These are phyloP conservation scores for Cyphomyrmex costatus DNA, from an alignment of 1,140 invertebrate genomes.

Conservation along the genomic window DNA sequence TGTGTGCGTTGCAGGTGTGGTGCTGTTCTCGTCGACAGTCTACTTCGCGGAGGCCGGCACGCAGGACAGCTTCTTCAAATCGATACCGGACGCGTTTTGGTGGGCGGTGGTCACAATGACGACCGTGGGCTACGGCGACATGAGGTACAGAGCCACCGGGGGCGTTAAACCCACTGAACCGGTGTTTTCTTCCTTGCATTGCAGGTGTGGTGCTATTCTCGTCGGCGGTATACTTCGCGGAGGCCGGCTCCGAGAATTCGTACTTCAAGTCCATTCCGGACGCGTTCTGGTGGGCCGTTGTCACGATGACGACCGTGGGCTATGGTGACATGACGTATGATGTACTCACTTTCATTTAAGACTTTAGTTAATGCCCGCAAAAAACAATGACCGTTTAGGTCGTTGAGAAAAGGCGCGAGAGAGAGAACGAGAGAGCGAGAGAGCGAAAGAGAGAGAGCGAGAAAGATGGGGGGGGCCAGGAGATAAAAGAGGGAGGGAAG, in stretches of 20 bases:
- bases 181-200: constrained; percentile 87
- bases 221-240: constrained; percentile 99
- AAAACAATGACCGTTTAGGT: constrained; percentile 44
- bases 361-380: constrained; percentile 88
- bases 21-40: constrained; percentile 99
- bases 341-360: constrained; percentile 90
- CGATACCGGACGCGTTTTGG: constrained; percentile 99
- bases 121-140: constrained; percentile 99
- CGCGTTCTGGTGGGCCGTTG: constrained; percentile 97
- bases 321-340: constrained; percentile 99
- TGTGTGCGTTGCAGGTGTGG: constrained; percentile 95
- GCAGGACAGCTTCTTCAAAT: constrained; percentile 99
- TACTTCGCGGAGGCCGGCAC: constrained; percentile 99
- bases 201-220: constrained; percentile 99
- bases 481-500: not conserved
- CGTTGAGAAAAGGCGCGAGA: not conserved
- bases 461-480: no score
- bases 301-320: constrained; percentile 96
- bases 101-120: constrained; percentile 99
- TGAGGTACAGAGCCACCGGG: constrained; percentile 91
- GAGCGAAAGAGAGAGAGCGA: not conserved
- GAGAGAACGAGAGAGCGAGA: not conserved
- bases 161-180: constrained; percentile 85
- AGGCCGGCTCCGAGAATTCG: constrained; percentile 97
- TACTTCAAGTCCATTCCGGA: constrained; percentile 99